These are phyloP conservation scores for Pogonomyrmex californicus DNA, from an alignment of 1,140 invertebrate genomes.

Conservation along the genomic window DNA sequence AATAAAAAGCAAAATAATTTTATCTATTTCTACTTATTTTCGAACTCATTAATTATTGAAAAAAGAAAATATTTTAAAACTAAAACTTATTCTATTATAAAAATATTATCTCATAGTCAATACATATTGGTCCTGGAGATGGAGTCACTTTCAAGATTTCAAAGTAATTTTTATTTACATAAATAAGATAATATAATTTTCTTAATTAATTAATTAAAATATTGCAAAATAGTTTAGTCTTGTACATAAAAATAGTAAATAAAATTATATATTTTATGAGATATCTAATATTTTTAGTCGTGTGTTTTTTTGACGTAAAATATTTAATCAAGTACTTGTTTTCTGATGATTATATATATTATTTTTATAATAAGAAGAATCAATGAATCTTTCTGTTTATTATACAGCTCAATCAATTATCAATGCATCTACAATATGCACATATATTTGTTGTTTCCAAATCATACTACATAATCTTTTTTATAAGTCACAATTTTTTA, in stretches of 20 bases:
- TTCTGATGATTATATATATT: background rate
- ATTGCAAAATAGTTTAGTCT: background rate
- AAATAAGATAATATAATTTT: background rate
- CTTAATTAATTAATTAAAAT: background rate
- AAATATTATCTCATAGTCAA: constrained; percentile 10
- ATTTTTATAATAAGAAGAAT: background rate
- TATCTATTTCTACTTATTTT: background rate
- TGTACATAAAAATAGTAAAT: background rate
- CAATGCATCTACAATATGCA: background rate
- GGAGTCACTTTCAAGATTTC: constrained; percentile 25
- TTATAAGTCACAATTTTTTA: background rate
- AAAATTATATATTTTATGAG: background rate
- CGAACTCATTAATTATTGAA: background rate
- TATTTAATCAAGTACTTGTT: background rate
- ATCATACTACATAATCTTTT: background rate
- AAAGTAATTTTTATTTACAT: constrained; percentile 5
- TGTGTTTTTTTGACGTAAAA: background rate
- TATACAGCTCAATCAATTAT: background rate
- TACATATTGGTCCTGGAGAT: background rate
- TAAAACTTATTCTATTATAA: background rate
- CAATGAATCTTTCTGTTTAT: background rate
- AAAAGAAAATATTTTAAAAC: background rate
- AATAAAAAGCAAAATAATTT: constrained; percentile 1
- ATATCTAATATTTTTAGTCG: background rate
- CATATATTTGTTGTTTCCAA: background rate